Percentiles rank a stretch among this genome's conserved stretches.
These are phyloP conservation scores for Umimayanthus chanpuru DNA, from an alignment of 92 coral and sea anemone genomes.

Conservation along the genomic window DNA sequence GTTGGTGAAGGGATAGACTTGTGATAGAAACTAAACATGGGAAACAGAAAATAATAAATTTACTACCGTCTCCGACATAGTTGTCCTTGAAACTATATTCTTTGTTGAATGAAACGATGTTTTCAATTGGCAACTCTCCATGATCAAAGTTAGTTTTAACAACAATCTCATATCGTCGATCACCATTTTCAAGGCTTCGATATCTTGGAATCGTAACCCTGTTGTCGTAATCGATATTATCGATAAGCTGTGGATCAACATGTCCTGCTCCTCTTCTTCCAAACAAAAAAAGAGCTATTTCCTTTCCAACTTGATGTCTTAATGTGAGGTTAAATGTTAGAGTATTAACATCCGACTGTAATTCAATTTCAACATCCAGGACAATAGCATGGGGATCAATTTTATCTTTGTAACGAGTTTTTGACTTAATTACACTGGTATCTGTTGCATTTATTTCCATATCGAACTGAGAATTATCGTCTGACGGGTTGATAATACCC, in stretches of 20 bases:
- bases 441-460: neutral
- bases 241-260: neutral
- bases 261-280: neutral
- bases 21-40: neutral
- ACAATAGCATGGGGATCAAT: too few species aligned
- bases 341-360: neutral
- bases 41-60: neutral
- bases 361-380: neutral
- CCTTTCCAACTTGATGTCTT: neutral
- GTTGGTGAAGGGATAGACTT: neutral
- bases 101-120: neutral
- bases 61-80: neutral
- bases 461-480: neutral
- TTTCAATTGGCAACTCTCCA: neutral
- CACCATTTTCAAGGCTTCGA: neutral
- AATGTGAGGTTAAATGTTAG: neutral
- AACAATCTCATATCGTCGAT: neutral
- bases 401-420: too few species aligned
- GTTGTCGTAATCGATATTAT: neutral
- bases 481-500: neutral
- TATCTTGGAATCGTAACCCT: neutral
- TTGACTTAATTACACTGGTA: too few species aligned
- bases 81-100: neutral
- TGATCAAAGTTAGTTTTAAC: neutral
- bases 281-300: neutral